Percentiles rank a stretch among this genome's conserved stretches.
Evolutionary conservation across 2,797 vertebrate genomes (phyloP).

Genomic region (Vipera latastei): DNA sequence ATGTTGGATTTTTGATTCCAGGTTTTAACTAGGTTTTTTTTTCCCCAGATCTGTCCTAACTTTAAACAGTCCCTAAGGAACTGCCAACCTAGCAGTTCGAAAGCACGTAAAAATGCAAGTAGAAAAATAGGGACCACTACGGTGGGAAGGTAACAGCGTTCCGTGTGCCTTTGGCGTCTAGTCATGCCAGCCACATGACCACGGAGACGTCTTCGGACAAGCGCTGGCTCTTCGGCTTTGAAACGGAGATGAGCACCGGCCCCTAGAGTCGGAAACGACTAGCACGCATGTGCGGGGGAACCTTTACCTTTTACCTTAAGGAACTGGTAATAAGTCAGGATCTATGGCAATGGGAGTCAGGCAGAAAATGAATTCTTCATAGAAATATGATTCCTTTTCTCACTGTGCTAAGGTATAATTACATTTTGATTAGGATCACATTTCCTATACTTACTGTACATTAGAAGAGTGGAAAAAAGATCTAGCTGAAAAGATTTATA

Average conservation of each 20-base stretch:
- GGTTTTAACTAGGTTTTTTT: neutral
- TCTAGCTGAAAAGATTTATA: neutral
- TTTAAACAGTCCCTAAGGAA: neutral
- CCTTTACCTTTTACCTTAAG: too few relatives aligned
- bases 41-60: neutral
- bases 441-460: neutral
- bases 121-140: too few relatives aligned
- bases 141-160: too few relatives aligned
- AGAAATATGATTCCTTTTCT: neutral
- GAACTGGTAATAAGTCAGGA: neutral
- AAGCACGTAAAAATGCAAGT: too few relatives aligned
- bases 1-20: neutral
- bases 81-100: too few relatives aligned
- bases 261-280: too few relatives aligned
- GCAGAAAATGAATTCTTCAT: neutral
- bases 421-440: neutral
- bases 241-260: too few relatives aligned
- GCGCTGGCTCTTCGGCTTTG: too few relatives aligned
- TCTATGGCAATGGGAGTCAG: neutral
- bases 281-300: too few relatives aligned
- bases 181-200: too few relatives aligned
- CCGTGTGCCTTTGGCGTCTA: too few relatives aligned
- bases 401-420: neutral
- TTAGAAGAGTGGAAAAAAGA: neutral
- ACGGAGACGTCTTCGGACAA: too few relatives aligned